Percentiles rank a stretch among this genome's conserved stretches.
Evolutionary conservation across 2,797 vertebrate genomes (phyloP).

Genomic region (Hippoglossus hippoglossus): DNA sequence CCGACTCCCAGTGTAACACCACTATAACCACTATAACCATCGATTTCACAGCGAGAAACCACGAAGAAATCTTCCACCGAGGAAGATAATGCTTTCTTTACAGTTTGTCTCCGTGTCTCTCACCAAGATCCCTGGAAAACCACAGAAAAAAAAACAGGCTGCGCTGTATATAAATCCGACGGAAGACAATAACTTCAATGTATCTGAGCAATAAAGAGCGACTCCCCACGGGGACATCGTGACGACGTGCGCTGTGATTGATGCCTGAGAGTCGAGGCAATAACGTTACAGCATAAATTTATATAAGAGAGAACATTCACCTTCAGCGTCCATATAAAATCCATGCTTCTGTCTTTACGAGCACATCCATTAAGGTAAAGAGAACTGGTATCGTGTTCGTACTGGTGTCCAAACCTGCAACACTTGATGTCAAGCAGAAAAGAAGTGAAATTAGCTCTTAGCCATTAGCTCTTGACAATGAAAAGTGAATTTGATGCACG

Average conservation of each 20-base stretch:
- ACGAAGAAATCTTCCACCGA: background rate
- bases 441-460: no score
- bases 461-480: no score
- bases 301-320: conserved; percentile 21
- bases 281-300: conserved; percentile 28
- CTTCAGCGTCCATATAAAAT: background rate
- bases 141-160: background rate
- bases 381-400: background rate
- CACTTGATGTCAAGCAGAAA: no score
- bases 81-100: no score
- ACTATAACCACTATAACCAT: no score
- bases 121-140: no score
- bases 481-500: no score
- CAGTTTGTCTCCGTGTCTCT: no score
- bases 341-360: conserved; percentile 1
- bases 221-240: conserved; percentile 65
- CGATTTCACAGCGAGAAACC: background rate
- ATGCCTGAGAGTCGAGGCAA: conserved; percentile 36
- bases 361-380: background rate
- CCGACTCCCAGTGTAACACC: no score
- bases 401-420: no score
- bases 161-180: conserved; percentile 22
- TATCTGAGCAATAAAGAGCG: conserved; percentile 56
- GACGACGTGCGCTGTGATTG: conserved; percentile 59
- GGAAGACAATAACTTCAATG: conserved; percentile 53